phyloP scores from a whole-genome alignment of 2,113 vertebrate species.

The Maccullochella peelii region DNA sequence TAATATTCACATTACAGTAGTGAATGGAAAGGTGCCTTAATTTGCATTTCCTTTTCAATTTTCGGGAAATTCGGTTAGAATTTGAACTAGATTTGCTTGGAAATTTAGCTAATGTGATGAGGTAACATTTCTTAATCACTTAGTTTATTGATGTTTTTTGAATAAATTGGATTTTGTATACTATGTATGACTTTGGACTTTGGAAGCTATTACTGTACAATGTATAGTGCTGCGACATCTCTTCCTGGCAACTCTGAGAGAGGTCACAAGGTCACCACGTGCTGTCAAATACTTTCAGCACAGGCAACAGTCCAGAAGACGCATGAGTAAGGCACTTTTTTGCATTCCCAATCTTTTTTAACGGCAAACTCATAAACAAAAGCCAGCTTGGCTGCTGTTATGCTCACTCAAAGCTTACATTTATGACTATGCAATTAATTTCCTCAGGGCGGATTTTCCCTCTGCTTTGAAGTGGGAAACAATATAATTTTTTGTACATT shows the following conservation, averaged over 20 bases:
- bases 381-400: constrained; percentile 67
- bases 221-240: neutral
- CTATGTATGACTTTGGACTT: too few species aligned
- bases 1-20: neutral
- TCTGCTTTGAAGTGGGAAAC: constrained; percentile 74
- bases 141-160: neutral
- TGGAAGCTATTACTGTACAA: neutral
- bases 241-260: neutral
- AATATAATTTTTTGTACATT: constrained; percentile 67
- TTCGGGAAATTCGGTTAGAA: neutral
- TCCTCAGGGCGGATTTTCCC: constrained; percentile 61
- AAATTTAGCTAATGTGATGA: neutral
- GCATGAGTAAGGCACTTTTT: constrained; percentile 15
- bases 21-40: neutral
- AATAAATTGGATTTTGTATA: neutral
- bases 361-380: constrained; percentile 64
- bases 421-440: constrained; percentile 75
- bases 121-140: neutral
- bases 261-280: neutral
- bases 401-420: constrained; percentile 72
- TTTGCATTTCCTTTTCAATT: neutral
- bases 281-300: constrained; percentile 1
- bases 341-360: constrained; percentile 45
- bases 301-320: neutral
- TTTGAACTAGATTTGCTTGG: neutral